phyloP scores from a whole-genome alignment of 2,113 vertebrate genomes.

The Vicugna pacos region DNA sequence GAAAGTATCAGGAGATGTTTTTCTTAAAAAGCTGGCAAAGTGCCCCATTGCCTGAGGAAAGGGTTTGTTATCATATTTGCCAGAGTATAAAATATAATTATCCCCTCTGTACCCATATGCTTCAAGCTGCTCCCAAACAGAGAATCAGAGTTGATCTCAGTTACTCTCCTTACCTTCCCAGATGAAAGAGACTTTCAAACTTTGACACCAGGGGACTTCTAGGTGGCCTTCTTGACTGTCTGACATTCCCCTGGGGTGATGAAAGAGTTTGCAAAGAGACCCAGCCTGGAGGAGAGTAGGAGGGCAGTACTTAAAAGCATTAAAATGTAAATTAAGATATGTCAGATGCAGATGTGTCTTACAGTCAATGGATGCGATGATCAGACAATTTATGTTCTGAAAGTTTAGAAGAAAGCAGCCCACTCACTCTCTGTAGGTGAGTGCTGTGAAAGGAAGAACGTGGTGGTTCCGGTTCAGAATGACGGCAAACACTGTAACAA shows the following conservation, averaged over 20 bases:
- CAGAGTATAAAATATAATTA: slow-evolving; percentile 51
- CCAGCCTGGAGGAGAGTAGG: background rate
- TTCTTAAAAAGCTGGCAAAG: slow-evolving; percentile 44
- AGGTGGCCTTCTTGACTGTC: background rate
- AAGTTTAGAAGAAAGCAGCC: background rate
- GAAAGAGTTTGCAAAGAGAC: background rate
- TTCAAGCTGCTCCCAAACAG: slow-evolving; percentile 21
- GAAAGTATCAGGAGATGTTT: background rate
- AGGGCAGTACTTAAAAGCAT: background rate
- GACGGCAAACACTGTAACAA: background rate
- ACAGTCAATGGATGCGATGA: background rate
- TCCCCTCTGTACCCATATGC: background rate
- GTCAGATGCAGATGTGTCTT: background rate
- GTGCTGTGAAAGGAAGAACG: background rate
- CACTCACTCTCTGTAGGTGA: background rate
- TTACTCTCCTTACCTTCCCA: background rate
- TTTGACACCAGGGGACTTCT: background rate
- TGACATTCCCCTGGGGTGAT: background rate
- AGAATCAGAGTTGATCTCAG: slow-evolving; percentile 1
- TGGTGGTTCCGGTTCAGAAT: background rate
- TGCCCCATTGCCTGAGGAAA: background rate
- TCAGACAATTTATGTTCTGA: background rate
- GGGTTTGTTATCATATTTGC: background rate
- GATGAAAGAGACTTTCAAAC: background rate
- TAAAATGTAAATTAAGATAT: background rate